A percentile compares a stretch with the other conserved stretches of the same genome.
phyloP scores from a whole-genome alignment of 2,888 invertebrate genomes.

The Mechanitis messenoides region DNA sequence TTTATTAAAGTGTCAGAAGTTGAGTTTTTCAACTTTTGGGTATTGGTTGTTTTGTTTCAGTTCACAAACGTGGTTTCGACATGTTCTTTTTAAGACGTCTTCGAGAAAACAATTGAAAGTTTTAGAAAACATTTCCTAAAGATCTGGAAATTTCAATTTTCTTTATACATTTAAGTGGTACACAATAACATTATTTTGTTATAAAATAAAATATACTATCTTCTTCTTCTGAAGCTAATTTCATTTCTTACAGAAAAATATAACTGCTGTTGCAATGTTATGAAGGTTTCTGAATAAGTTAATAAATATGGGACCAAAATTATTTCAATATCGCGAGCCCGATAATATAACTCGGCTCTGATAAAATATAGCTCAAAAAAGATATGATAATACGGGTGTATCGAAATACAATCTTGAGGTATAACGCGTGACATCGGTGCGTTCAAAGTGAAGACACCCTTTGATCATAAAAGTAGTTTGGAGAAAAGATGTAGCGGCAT shows the following conservation, averaged over 20 bases:
- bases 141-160: no score
- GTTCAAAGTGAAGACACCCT: no score
- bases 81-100: not conserved
- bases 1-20: constrained; percentile 1
- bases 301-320: constrained; percentile 20
- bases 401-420: no score
- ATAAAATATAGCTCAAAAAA: not conserved
- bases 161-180: no score
- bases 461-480: no score
- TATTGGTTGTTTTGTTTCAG: not conserved
- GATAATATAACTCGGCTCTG: not conserved
- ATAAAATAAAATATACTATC: no score
- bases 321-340: constrained; percentile 2
- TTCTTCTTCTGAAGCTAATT: not conserved
- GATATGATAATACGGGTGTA: no score
- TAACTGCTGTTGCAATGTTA: constrained; percentile 28
- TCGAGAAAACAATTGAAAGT: not conserved
- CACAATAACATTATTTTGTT: no score
- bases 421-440: no score
- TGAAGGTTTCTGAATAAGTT: constrained; percentile 18
- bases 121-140: not conserved
- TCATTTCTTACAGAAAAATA: constrained; percentile 22
- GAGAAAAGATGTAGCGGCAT: no score
- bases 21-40: not conserved
- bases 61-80: not conserved